Evolutionary conservation across 2,888 invertebrate genomes (phyloP), one percentile per base, ranked within the genome.

Genomic region (Microdon myrmicae): DNA sequence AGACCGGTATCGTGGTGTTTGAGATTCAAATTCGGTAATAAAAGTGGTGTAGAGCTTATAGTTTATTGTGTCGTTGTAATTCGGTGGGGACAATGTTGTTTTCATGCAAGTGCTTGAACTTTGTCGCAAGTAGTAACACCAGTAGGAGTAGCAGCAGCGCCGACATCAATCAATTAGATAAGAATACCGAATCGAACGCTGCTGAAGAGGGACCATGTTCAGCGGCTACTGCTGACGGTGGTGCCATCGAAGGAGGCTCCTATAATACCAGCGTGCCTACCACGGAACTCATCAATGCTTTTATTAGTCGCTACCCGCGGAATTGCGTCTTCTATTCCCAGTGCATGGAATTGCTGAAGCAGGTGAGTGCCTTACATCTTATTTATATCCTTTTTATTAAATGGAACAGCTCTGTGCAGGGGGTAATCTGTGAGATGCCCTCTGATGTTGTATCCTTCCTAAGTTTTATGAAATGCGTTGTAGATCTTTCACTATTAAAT

Each of bases 41-140:
- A n/a, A n/a, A n/a, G n/a, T n/a, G n/a, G n/a, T n/a, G n/a, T n/a
- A n/a, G n/a, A n/a, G n/a, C n/a, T n/a, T n/a, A n/a, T n/a, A n/a
- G n/a, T n/a, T n/a, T n/a, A n/a, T n/a, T n/a, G n/a, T n/a, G n/a
- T n/a, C n/a, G n/a, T n/a, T 22, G 28, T 12, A 39, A 9, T 12
- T 20, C 22, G 14, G 22, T 35, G 7, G 32, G 28, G 8, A 49
- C 31, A 17, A 79, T 78, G 76, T 70, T 75, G 71, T 74, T 78
- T 68, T 84, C 87, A 74, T 91, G 91, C 82, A 87, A 89, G 82
- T 91, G 91, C 80, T 81, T 90, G 73, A 91, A 91, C 81, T 73
- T 78, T 70, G 69, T 71, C 68, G 77, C 71, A 48, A 68, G 70
- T 59, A 71, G 69, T 61, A 60, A 32, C 39, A 43, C 31, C 29